Evolutionary conservation across 2,888 invertebrate species (phyloP).

Genomic region (Cerastoderma edule): DNA sequence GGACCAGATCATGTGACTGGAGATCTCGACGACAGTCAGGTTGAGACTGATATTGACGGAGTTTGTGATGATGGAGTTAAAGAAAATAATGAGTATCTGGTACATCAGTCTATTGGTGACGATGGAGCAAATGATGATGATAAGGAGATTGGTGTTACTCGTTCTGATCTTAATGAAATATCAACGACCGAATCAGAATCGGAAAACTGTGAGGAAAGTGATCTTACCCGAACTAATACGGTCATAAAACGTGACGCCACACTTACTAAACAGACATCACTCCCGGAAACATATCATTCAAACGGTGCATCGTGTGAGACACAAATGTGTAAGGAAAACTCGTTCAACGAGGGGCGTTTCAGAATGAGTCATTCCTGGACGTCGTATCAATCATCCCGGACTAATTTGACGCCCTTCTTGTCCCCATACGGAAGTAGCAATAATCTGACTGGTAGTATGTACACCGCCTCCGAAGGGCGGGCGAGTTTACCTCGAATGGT

Average conservation of each 20-base stretch:
- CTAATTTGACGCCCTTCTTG: conserved; percentile 17
- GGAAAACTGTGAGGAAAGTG: neutral
- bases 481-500: conserved; percentile 48
- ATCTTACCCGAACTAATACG: conserved; percentile 3
- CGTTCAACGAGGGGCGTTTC: conserved; percentile 11
- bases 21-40: no score
- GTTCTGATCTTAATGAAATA: no score
- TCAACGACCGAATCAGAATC: neutral
- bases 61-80: no score
- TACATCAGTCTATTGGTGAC: no score
- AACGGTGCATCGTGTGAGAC: conserved; percentile 11
- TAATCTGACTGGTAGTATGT: conserved; percentile 56
- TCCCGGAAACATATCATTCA: conserved; percentile 21
- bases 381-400: conserved; percentile 10
- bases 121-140: neutral
- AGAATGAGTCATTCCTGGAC: conserved; percentile 22
- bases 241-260: conserved; percentile 9
- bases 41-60: no score
- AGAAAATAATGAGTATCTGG: no score
- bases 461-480: conserved; percentile 51
- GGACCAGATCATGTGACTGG: no score
- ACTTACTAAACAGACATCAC: conserved; percentile 16
- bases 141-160: no score
- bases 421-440: conserved; percentile 46
- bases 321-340: conserved; percentile 1